These are phyloP conservation scores for Copidosoma aretas DNA, from an alignment of 2,888 invertebrate species.

Conservation along the genomic window DNA sequence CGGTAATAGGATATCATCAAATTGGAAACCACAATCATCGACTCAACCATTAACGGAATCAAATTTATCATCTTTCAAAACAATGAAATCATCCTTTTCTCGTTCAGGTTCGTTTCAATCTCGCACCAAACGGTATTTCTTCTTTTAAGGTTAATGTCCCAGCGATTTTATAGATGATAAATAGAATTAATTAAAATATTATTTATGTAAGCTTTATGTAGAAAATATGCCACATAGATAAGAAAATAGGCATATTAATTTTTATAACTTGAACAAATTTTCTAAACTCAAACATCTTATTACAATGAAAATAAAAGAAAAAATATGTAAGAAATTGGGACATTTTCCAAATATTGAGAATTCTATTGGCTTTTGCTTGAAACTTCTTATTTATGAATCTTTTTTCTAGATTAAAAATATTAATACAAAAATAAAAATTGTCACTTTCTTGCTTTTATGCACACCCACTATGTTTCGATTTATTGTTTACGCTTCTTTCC, in stretches of 20 bases:
- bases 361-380: conserved; percentile 33
- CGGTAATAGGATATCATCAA: conserved; percentile 69
- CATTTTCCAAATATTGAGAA: conserved; percentile 31
- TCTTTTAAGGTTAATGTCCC: conserved; percentile 42
- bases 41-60: conserved; percentile 32
- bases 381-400: conserved; percentile 47
- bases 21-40: conserved; percentile 65
- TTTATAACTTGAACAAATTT: conserved; percentile 34
- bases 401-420: conserved; percentile 54
- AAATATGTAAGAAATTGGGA: conserved; percentile 32
- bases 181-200: conserved; percentile 2
- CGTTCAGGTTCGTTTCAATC: conserved; percentile 40
- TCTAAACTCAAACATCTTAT: background rate
- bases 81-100: conserved; percentile 29
- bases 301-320: conserved; percentile 7
- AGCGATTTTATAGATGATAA: conserved; percentile 24
- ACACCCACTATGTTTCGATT: conserved; percentile 45
- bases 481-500: conserved; percentile 40
- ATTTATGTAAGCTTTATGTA: conserved; percentile 23
- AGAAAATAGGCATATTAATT: conserved; percentile 26
- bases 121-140: conserved; percentile 39
- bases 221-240: conserved; percentile 1
- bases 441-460: conserved; percentile 18
- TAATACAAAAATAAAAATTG: conserved; percentile 17
- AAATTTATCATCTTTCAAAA: conserved; percentile 34